Base-by-base conservation (phyloP, 2,888 invertebrate species). In the Abscondita cerata region DNA sequence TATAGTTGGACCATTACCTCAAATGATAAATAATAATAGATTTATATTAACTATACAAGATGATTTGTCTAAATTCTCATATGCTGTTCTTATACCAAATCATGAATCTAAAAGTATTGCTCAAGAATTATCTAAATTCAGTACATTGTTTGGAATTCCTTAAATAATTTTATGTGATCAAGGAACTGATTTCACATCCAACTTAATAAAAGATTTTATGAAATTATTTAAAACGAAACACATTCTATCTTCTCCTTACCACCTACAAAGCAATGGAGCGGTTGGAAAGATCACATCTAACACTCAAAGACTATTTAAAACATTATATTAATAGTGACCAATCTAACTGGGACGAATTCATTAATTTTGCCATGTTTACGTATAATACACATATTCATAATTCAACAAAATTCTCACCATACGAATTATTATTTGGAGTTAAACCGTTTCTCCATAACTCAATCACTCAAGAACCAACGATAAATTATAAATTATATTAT, bases 11-110 rank as follows among this genome's bases (percentile, higher is more conserved):
- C 25, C 25, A 25, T 6, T 25, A 6, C 25, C 25, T 4, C 2
- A 13, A 12, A 40, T 15, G 2, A 15, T 13, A 6, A 40, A 40
- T 2, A 15, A 15, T 15, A 40, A 40, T 13, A 40, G 15, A 40
- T 40, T 40, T 15, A 40, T 40, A 3, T 40, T 40, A 13, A 40
- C 40, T 1, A 2, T 40, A 8, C 40, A 13, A 65, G 75, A 76
- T 59, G 73, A 74, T 60, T 53, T 76, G 19, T 74, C 75, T 1
- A 76, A 76, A 69, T 75, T 66, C 59, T 72, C 70, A 5, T 67
- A 67, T 53, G 73, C 74, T 5, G 56, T 13, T 40, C 2, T 15
- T 8, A 6, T 40, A 13, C 13, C 1, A 40, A 13, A 40, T 13
- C 40, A 40, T 68, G 13, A 40, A 8, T 1, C 40, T 13, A 11